Evolutionary conservation across 2,888 invertebrate genomes (phyloP), one percentile per base, ranked within the genome.

Genomic region (Bombylius major): DNA sequence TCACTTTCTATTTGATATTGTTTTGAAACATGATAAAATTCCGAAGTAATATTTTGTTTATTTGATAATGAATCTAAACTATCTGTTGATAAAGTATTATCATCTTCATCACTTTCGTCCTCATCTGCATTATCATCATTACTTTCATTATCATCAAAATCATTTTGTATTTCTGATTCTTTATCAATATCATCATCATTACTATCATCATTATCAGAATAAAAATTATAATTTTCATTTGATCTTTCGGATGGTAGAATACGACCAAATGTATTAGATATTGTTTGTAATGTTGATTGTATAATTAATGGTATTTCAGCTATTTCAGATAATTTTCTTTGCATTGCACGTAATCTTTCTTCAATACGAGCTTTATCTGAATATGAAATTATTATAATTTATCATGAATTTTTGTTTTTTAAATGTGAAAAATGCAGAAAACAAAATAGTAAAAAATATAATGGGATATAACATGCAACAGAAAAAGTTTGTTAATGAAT

Each of bases 261-360:
- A 57, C 65, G 65, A 31, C 68, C 70, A 61, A 73, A 72, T 13
- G 69, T 72, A 57, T 70, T 70, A 13, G 73, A 68, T 4, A 74
- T 73, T 3, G 72, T 69, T 62, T 69, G 70, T 59, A 74, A 61
- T 5, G 74, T 74, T 4, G 72, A 72, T 56, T 67, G 68, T 1
- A 74, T 63, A 33, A 74, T 69, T 61, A 67, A 68, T 5, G 74
- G 74, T 58, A 74, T 73, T 60, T 72, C 70, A 34, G 74, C 72
- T 44, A 74, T 73, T 65, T 73, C 72, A 33, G 72, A 68, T 13
- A 74, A 57, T 56, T 73, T 72, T n/a, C 70, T 67, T 58, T 74
- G 74, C 72, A 74, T 71, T 56, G 67, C 70, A 46, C 68, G 62
- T 23, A 74, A 59, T 5, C 72, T 69, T 59, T 68, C 63, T 63